Conservation (phyloP, 2,888 invertebrate genomes). For the Sinohyriopsis cumingii region DNA sequence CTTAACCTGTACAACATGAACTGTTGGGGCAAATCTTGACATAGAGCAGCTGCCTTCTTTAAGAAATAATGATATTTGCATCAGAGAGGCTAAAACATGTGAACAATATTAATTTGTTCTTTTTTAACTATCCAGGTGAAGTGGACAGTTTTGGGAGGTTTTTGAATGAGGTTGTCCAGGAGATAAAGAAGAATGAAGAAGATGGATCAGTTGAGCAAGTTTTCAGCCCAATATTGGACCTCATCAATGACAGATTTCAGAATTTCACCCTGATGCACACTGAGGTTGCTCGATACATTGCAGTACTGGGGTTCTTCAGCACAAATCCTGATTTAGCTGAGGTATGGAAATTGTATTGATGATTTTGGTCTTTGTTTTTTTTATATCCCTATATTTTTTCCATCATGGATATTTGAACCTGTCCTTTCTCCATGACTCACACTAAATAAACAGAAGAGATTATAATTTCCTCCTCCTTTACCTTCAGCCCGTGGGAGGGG, state of each 20-base stretch:
- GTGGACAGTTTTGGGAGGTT: slow-evolving; percentile 33
- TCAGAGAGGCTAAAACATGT: background rate
- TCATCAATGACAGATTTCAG: slow-evolving; percentile 32
- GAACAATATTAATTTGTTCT: no score
- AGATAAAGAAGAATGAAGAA: slow-evolving; percentile 53
- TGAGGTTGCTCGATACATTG: slow-evolving; percentile 43
- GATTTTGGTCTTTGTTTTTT: background rate
- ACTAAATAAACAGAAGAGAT: no score
- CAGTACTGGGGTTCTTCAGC: slow-evolving; percentile 60
- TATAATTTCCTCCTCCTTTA: no score
- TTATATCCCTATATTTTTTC: background rate
- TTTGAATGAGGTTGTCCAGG: slow-evolving; percentile 47
- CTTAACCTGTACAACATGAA: no score
- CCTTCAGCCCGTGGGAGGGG: no score
- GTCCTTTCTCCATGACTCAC: background rate
- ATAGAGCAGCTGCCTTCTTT: no score
- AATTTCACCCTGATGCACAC: slow-evolving; percentile 47
- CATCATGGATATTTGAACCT: background rate
- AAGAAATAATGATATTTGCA: no score
- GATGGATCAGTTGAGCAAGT: slow-evolving; percentile 54
- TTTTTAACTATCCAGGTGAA: no score
- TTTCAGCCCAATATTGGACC: slow-evolving; percentile 48
- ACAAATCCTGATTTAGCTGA: slow-evolving; percentile 53
- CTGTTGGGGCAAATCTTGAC: no score
- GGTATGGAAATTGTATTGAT: slow-evolving; percentile 38